Evolutionary conservation across 2,888 invertebrate genomes (phyloP), one percentile per base, ranked within the genome.

Genomic region (Acanthosepion esculentum): DNA sequence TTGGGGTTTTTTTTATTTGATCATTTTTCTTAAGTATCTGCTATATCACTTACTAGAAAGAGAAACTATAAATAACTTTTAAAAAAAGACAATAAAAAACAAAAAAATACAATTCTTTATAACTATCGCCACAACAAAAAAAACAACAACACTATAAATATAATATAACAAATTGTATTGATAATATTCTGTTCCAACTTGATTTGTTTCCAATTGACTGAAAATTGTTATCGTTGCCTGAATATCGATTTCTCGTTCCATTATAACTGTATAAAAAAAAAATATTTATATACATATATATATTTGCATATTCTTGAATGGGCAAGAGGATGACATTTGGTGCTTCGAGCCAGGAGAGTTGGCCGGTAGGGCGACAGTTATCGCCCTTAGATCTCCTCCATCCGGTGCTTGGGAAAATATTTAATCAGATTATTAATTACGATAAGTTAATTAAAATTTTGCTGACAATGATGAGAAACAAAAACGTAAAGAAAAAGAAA

Each of bases 331-430:
- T 50, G 48, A 48, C 29, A 15, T 53, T 53, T 53, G 48, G 48
- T 6, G n/a, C n/a, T 93, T 33, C 53, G 50, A 53, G 50, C 53
- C 93, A 53, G 93, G 48, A 53, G 93, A 93, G 93, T 93, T 93
- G 93, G 93, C 93, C 93, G 93, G 93, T 93, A 93, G 93, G 93
- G 93, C 93, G 53, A 93, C 41, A 48, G 93, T 92, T 48, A 53
- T 93, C n/a, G 93, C 93, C 93, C 93, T 93, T 93, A 53, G 93
- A 53, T 53, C 93, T 93, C 93, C 93, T 93, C 53, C 33, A 50
- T 93, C 93, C 93, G 93, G 93, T 93, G 93, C 93, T 93, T 53
- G 93, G 93, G 53, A 92, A 92, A 93, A 93, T 53, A 53, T 93
- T 93, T 93, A 53, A 53, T 93, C 93, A 93, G 5, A 48, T 48